Evolutionary conservation across 2,888 invertebrate genomes (phyloP).

Genomic region (Stomorhina lunata): DNA sequence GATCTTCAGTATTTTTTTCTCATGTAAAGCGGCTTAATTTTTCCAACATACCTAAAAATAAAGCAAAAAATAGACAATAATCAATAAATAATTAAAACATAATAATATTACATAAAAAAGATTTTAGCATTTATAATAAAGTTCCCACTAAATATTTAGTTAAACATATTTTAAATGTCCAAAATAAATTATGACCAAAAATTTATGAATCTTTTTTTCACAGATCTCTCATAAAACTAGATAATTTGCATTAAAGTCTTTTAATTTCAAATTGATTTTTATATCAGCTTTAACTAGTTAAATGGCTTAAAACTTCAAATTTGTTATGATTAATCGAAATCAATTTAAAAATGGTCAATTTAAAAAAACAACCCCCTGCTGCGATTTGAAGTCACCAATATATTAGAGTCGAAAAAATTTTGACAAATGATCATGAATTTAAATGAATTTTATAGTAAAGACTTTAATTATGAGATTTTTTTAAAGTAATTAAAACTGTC

Average conservation of each 20-base stretch:
- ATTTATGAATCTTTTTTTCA: constrained; percentile 8
- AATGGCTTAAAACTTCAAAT: not conserved
- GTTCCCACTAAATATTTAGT: no score
- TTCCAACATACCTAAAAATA: constrained; percentile 40
- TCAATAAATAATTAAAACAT: constrained; percentile 13
- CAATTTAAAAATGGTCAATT: constrained; percentile 21
- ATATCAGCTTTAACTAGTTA: constrained; percentile 46
- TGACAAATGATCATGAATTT: not conserved
- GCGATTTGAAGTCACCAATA: constrained; percentile 5
- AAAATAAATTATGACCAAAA: constrained; percentile 21
- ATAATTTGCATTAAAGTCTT: constrained; percentile 56
- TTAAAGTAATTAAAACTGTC: no score
- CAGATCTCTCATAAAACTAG: constrained; percentile 8
- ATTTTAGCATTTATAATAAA: constrained; percentile 49
- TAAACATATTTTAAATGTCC: constrained; percentile 13
- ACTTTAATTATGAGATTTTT: no score
- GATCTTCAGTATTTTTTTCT: no score
- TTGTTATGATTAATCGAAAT: constrained; percentile 22
- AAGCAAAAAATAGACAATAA: constrained; percentile 9
- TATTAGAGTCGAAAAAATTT: constrained; percentile 18
- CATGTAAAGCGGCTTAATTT: not conserved
- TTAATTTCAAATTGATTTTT: no score
- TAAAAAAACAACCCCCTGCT: constrained; percentile 8
- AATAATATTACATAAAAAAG: not conserved
- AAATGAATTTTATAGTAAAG: not conserved